These are phyloP conservation scores for Cepphus grylle DNA, from an alignment of 2,113 vertebrate species.

Conservation along the genomic window DNA sequence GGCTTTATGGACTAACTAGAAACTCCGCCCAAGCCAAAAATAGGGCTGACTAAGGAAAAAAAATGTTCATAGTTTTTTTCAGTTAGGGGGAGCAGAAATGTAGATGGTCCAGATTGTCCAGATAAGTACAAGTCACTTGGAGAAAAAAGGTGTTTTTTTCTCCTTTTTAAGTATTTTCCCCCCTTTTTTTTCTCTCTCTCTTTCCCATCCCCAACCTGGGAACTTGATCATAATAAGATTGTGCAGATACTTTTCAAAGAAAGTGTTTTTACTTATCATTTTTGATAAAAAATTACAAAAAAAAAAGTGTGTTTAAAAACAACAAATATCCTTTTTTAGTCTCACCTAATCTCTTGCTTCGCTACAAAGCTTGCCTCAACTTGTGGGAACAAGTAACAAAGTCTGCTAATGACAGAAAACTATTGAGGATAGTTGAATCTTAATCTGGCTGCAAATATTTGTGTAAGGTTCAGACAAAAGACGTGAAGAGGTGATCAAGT, in stretches of 20 bases:
- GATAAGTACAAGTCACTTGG: neutral
- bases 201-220: fast-evolving
- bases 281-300: neutral
- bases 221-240: neutral
- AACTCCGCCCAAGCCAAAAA: neutral
- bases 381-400: neutral
- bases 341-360: neutral
- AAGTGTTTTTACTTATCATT: neutral
- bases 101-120: neutral
- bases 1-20: neutral
- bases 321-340: neutral
- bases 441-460: neutral
- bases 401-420: neutral
- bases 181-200: fast-evolving
- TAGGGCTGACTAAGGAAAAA: neutral
- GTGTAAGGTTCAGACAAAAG: neutral
- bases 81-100: neutral
- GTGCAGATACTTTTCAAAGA: neutral
- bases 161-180: neutral
- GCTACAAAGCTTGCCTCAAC: neutral
- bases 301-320: neutral
- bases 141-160: neutral
- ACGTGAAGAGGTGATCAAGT: neutral
- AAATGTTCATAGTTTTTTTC: neutral
- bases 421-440: neutral